Conservation (phyloP, 2,113 vertebrate species). For the Alectura lathami region DNA sequence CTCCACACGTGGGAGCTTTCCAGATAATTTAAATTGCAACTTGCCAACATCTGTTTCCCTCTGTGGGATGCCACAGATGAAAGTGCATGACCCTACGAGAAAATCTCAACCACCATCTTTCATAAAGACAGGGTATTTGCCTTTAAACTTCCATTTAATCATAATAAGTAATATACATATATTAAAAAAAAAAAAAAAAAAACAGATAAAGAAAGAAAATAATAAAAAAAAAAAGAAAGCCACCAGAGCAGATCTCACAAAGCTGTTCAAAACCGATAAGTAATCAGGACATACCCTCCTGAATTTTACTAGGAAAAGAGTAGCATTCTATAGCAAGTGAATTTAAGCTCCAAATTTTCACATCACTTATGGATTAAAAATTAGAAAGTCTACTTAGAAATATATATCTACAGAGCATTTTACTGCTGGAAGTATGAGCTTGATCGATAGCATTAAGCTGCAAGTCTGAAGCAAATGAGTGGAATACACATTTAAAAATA, state of each 20-base stretch:
- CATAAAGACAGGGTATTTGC: conserved; percentile 1
- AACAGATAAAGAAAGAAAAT: not conserved
- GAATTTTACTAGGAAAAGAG: conserved; percentile 60
- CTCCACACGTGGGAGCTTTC: conserved; percentile 10
- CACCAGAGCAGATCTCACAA: not conserved
- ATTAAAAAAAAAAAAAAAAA: no score
- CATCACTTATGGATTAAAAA: conserved; percentile 25
- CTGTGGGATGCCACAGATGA: conserved; percentile 53
- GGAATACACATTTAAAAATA: conserved; percentile 55
- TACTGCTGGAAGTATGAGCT: conserved; percentile 25
- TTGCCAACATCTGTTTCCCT: conserved; percentile 63
- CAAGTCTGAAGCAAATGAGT: conserved; percentile 55
- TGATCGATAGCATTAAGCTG: conserved; percentile 41
- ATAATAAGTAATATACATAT: not conserved
- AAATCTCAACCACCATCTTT: conserved; percentile 23
- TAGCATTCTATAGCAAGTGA: not conserved
- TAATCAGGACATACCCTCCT: not conserved
- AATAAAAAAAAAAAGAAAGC: not conserved
- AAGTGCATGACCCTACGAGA: conserved; percentile 57
- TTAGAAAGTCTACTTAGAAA: conserved; percentile 8
- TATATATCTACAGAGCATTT: conserved; percentile 34
- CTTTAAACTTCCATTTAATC: conserved; percentile 2
- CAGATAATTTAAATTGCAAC: conserved; percentile 40
- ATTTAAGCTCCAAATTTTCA: conserved; percentile 21
- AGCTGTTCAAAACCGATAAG: not conserved